A percentile compares a stretch with the other conserved stretches of the same genome.
Evolutionary conservation across 2,113 vertebrate genomes (phyloP).

Genomic region (Azemiops feae): DNA sequence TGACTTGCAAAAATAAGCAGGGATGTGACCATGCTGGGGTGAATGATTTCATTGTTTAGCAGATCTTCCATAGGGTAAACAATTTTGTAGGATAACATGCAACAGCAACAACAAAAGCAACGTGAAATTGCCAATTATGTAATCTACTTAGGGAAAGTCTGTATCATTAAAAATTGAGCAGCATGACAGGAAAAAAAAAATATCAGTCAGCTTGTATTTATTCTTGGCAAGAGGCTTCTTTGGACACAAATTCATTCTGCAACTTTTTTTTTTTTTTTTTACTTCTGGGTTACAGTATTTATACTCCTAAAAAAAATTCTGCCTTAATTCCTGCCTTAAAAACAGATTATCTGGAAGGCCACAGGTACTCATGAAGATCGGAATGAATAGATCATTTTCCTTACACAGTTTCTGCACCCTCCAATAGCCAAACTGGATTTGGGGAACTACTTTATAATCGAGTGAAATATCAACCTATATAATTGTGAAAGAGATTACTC

Average conservation of each 20-base stretch:
- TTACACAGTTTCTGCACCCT: background rate
- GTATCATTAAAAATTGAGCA: background rate
- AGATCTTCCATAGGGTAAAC: background rate
- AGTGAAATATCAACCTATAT: background rate
- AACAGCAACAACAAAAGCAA: background rate
- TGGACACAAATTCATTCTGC: background rate
- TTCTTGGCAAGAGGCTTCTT: slow-evolving; percentile 28
- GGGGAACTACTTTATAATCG: background rate
- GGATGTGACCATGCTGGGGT: background rate
- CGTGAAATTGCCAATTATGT: background rate
- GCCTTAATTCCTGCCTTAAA: background rate
- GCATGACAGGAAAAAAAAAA: slow-evolving; percentile 32
- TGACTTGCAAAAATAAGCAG: background rate
- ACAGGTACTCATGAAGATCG: background rate
- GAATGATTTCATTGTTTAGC: background rate
- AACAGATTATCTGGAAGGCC: background rate
- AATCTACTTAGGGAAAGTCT: background rate
- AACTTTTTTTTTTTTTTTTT: background rate
- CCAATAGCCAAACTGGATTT: background rate
- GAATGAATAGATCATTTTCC: background rate
- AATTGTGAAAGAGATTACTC: background rate
- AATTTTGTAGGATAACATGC: background rate
- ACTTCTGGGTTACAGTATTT: background rate
- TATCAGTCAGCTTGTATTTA: slow-evolving; percentile 2
- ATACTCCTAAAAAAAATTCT: background rate